Evolutionary conservation across 2,797 vertebrate species (phyloP).

Genomic region (Xiphorhynchus erythropygius): DNA sequence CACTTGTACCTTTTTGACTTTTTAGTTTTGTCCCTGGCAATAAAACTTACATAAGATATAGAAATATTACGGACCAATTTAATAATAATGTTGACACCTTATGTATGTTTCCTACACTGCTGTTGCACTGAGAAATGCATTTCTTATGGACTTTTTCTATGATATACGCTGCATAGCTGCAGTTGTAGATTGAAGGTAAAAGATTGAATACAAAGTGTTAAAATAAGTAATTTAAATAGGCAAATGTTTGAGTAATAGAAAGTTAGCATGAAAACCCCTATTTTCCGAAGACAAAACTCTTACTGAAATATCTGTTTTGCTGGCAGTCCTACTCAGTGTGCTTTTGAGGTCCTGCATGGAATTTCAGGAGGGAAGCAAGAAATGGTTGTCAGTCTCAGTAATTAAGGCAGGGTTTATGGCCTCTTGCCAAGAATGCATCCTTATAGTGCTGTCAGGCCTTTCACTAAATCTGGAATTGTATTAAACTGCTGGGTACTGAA

Average conservation of each 20-base stretch:
- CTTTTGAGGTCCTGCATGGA: not conserved
- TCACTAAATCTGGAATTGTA: not conserved
- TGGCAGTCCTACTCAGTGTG: not conserved
- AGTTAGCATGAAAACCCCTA: fast-evolving
- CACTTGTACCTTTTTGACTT: not conserved
- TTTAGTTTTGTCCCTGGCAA: not conserved
- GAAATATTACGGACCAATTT: not conserved
- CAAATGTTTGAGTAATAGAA: not conserved
- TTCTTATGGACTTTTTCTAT: not conserved
- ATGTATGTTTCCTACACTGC: not conserved
- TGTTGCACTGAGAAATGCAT: not conserved
- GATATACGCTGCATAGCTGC: not conserved
- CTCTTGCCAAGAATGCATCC: not conserved
- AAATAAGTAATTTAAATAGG: not conserved
- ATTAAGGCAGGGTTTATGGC: not conserved
- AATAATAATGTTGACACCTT: not conserved
- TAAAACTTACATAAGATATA: not conserved
- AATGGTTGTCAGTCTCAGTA: not conserved
- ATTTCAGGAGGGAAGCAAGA: not conserved
- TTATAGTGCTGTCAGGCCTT: not conserved
- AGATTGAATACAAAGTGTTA: not conserved
- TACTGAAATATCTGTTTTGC: not conserved
- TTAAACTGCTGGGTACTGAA: not conserved
- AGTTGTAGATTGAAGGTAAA: not conserved
- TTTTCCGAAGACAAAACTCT: not conserved